Evolutionary conservation across 2,888 invertebrate species (phyloP).

Genomic region (Ichneumon xanthorius): DNA sequence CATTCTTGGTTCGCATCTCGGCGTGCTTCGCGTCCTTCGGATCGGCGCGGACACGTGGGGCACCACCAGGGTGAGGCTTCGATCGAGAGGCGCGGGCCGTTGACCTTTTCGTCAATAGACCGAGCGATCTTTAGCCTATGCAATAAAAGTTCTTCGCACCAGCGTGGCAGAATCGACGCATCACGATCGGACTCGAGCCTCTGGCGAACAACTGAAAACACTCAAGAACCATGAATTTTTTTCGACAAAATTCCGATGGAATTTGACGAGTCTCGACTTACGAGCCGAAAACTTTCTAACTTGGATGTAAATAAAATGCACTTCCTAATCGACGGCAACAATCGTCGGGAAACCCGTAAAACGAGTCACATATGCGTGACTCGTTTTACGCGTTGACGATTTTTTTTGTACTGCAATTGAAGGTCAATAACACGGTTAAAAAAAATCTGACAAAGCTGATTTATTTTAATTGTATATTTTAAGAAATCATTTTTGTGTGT

Average conservation of each 20-base stretch:
- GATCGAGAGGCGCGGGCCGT: conserved; percentile 19
- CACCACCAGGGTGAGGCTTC: conserved; percentile 29
- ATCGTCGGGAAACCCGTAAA: neutral
- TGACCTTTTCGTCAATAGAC: conserved; percentile 42
- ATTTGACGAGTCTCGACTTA: neutral
- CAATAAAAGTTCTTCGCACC: conserved; percentile 5
- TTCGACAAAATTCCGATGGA: neutral
- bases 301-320: neutral
- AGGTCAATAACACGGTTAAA: neutral
- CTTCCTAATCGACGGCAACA: neutral
- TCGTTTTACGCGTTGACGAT: neutral
- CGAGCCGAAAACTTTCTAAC: neutral
- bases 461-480: neutral
- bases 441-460: neutral
- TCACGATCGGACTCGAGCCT: neutral
- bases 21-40: conserved; percentile 3
- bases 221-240: neutral
- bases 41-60: neutral
- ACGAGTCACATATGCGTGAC: too few species aligned
- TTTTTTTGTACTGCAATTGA: neutral
- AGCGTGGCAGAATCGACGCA: neutral
- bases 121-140: conserved; percentile 8
- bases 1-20: conserved; percentile 26
- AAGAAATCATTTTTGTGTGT: neutral
- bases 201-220: neutral